Conservation (phyloP, 2,797 vertebrate species). For the Sebastes hubbsi region DNA sequence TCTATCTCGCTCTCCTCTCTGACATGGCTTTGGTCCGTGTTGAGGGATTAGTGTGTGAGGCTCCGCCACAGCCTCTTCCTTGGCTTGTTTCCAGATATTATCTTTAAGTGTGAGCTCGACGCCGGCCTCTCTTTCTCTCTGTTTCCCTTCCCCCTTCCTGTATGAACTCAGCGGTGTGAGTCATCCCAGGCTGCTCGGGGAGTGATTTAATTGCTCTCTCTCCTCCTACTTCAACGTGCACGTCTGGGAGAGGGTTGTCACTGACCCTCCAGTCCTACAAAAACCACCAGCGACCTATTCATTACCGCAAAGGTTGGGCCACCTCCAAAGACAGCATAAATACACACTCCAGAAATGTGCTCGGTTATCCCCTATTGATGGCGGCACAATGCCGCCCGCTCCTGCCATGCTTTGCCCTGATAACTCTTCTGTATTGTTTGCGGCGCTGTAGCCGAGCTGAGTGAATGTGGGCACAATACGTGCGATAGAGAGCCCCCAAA, state of each 20-base stretch:
- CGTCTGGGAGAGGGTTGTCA: constrained; percentile 47
- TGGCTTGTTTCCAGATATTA: constrained; percentile 72
- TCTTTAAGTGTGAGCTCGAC: constrained; percentile 65
- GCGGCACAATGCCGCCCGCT: constrained; percentile 16
- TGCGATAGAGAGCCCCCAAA: constrained; percentile 11
- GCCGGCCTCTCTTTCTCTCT: constrained; percentile 29
- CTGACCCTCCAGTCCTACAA: constrained; percentile 53
- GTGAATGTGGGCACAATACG: constrained; percentile 39
- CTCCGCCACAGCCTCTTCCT: constrained; percentile 52
- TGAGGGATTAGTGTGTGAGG: constrained; percentile 61
- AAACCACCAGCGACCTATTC: constrained; percentile 48
- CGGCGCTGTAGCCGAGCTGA: constrained; percentile 13
- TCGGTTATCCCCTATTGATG: constrained; percentile 34
- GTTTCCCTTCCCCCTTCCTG: constrained; percentile 37
- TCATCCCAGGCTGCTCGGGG: constrained; percentile 69
- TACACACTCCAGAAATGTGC: constrained; percentile 33
- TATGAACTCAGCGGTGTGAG: constrained; percentile 69
- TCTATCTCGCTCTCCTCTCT: constrained; percentile 53
- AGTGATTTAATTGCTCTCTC: constrained; percentile 77
- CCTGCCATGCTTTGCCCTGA: constrained; percentile 40
- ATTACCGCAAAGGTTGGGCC: constrained; percentile 45
- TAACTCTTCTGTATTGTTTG: constrained; percentile 49
- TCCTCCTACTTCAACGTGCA: constrained; percentile 48
- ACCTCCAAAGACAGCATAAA: constrained; percentile 43
- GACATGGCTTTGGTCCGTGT: constrained; percentile 50